Evolutionary conservation across 1,140 invertebrate genomes (phyloP), one percentile per base, ranked within the genome.

Genomic region (Drosophila nebulosa): DNA sequence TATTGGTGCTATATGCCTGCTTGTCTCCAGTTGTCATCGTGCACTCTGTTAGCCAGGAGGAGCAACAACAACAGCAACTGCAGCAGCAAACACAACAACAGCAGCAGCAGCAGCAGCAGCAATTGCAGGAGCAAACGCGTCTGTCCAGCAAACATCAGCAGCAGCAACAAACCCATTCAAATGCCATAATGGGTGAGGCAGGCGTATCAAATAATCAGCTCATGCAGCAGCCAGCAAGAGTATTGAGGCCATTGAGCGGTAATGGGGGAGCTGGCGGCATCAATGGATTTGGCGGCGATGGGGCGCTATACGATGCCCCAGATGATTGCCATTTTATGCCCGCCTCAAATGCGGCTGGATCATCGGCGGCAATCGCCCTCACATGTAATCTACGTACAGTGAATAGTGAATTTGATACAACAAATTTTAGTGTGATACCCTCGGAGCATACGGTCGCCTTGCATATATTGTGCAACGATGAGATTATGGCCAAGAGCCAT

Each of bases 391-490:
- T 97, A 74, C 91, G 95, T 39, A 96, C 95, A 32, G 95, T 96
- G 84, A 96, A 96, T 91, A 96, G 95, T 91, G 95, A 96, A 88
- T 95, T 96, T 80, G 95, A 96, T 80, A 95, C 94, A n/a, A 96
- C 96, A 7, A 97, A 98, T 91, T 96, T 97, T 89, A 96, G 95
- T 90, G 95, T 96, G 56, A 95, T 97, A 42, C 96, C 96, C 24
- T 94, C 94, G 30, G 96, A 97, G 72, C 95, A 97, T 90, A 96
- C 96, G 32, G 96, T 95, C 12, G 95, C 95, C 2, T 91, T 97
- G 63, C 94, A 94, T 79, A 95, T 97, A 56, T 93, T 95, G 69
- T 97, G 97, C 91, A 96, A 95, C 78, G 94, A 95, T 78, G 93
- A 94, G 61, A 94, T 96, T 62, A 94, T 95, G 93, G 94, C 95